Evolutionary conservation across 2,797 vertebrate species (phyloP).

Genomic region (Alectoris magna): DNA sequence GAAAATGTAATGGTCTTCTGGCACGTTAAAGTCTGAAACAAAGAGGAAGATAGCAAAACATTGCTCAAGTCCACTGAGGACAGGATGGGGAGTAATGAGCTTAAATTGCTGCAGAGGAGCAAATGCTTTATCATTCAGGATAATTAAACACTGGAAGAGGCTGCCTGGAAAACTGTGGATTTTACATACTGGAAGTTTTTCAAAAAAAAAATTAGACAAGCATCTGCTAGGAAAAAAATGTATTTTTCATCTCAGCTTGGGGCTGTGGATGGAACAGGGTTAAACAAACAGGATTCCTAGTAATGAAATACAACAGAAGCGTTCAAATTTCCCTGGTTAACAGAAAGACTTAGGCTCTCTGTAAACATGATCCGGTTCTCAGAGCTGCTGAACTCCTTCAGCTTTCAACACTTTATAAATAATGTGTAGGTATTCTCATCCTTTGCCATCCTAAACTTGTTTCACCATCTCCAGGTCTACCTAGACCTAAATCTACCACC

Average conservation of each 20-base stretch:
- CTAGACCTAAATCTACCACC: background rate
- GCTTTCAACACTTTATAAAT: background rate
- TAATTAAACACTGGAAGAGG: slow-evolving; percentile 10
- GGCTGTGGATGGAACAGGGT: background rate
- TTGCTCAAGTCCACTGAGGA: background rate
- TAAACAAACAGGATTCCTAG: background rate
- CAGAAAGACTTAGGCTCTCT: background rate
- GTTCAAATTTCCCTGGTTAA: background rate
- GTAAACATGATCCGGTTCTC: background rate
- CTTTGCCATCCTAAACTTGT: background rate
- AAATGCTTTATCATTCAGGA: slow-evolving; percentile 15
- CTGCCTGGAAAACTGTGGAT: background rate
- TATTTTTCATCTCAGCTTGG: background rate
- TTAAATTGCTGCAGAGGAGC: background rate
- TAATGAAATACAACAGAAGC: background rate
- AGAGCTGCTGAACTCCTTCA: background rate
- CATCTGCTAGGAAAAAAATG: background rate
- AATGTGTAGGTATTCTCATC: background rate
- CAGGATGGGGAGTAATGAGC: background rate
- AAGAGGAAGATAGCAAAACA: background rate
- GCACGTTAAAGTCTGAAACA: background rate
- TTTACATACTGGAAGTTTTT: background rate
- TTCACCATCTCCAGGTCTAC: background rate
- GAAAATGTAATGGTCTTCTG: background rate
- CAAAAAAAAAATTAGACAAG: background rate